Percentiles rank a stretch among this genome's conserved stretches.
Evolutionary conservation across 2,888 invertebrate species (phyloP).

Genomic region (Drosophila macrothrix): DNA sequence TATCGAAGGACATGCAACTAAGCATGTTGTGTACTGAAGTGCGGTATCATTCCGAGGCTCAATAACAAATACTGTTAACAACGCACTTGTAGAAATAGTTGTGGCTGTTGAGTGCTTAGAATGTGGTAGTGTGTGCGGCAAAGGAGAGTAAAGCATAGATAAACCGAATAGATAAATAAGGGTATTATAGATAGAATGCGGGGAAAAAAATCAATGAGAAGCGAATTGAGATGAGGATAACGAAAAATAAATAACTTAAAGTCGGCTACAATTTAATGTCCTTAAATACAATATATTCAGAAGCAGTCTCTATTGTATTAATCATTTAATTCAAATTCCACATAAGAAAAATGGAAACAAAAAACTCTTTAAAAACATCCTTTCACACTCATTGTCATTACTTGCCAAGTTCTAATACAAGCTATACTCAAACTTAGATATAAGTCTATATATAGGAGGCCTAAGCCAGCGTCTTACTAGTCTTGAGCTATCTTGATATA

Average conservation of each 20-base stretch:
- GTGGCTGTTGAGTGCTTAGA: constrained; percentile 6
- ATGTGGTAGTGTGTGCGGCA: constrained; percentile 9
- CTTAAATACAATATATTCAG: not conserved
- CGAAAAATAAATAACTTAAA: not conserved
- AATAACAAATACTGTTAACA: constrained; percentile 43
- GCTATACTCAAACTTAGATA: not conserved
- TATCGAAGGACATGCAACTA: constrained; percentile 23
- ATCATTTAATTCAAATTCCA: not conserved
- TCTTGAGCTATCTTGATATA: not conserved
- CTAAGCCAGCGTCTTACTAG: not conserved
- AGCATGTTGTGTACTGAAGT: constrained; percentile 35
- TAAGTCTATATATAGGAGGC: too few relatives aligned
- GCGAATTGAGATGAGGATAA: not conserved
- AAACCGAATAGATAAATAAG: constrained; percentile 35
- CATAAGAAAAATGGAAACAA: not conserved
- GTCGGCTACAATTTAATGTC: not conserved
- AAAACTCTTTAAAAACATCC: not conserved
- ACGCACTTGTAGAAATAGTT: constrained; percentile 47
- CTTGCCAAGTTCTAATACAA: not conserved
- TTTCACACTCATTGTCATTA: not conserved
- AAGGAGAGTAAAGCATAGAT: constrained; percentile 14
- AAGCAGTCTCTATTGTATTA: not conserved
- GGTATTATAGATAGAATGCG: not conserved
- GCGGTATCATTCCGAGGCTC: constrained; percentile 42
- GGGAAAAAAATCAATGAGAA: not conserved